Base-by-base conservation (phyloP, 2,888 invertebrate genomes). In the Macaria notata region DNA sequence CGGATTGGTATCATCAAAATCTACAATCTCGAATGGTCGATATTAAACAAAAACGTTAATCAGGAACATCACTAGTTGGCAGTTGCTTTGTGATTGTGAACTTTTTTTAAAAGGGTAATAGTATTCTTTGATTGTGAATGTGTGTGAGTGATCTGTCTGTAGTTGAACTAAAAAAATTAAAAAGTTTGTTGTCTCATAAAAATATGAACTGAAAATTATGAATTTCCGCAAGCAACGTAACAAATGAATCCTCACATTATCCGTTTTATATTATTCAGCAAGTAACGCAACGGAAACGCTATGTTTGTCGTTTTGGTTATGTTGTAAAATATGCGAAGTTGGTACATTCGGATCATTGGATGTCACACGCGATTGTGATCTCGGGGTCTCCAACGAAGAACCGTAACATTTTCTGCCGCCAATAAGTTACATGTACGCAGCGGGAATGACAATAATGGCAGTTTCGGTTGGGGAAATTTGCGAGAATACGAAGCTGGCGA, bases 401-500 rank as follows among this genome's bases (percentile, higher is more conserved):
- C 73, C 72, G 63, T 71, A 71, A 68, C 62, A 71, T 78, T 85
- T 85, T 84, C 72, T 66, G 68, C 72, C 70, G 41, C 73, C 81
- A 79, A 80, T 83, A 81, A 72, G 85, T 83, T 86, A 79, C 79
- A 85, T 88, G 88, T 81, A 90, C 86, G 86, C 86, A 86, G 88
- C 89, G 88, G 92, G 91, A 93, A 94, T 94, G 94, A 94, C 94
- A 92, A 94, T 94, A 87, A 97, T 97, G 97, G 96, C 96, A 91
- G 96, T 96, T 86, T 95, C 95, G 80, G 94, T 96, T 85, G 95
- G 95, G 86, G 97, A 98, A 92, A 97, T 98, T 89, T 96, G 95
- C 92, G 98, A 98, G 92, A 98, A 98, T 92, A 96, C 98, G 60
- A 98, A 97, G 88, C 89, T 98, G 86, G 99, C 98, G 57, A 93